Base-by-base conservation (phyloP, 2,797 vertebrate genomes). In the Anabacerthia variegaticeps region DNA sequence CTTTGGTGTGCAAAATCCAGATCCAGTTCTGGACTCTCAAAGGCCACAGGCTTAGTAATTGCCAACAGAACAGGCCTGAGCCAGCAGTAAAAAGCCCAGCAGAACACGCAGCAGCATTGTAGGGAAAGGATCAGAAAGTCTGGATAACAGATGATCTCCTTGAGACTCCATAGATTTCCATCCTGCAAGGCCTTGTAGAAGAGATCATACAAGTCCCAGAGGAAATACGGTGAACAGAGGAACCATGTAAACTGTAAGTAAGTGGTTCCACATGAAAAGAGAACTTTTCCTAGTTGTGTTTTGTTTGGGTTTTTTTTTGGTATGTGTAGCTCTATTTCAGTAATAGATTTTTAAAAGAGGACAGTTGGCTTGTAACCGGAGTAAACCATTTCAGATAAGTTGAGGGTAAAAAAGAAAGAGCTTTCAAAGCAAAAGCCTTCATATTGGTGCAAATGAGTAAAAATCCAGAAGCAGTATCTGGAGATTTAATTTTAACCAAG, bases 401-500 rank as follows among this genome's bases (percentile, higher is more conserved):
- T 71, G 44, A 81, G 39, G 37, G 51, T 62, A 80, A 88, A 74
- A 93, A 51, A 91, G 92, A 91, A 52, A 1, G 10, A 77, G 15
- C n/a, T 92, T 77, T 89, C 59, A 89, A 78, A 93, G 73, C 39
- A 80, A 88, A 96, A 96, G 56, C 58, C 39, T 92, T 92, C 10
- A 4, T 92, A 44, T 79, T 86, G 88, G 85, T 82, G 84, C 49
- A 86, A 82, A 89, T 95, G 75, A 82, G 79, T 89, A 86, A 95
- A 96, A 95, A 86, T 89, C 59, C 91, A 82, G 80, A 87, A 89
- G 76, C 54, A 62, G 65, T 95, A 88, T 85, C 74, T 91, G 55
- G 83, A 93, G 91, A 96, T 95, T 97, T 94, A 95, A 95, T 97
- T 96, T 97, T 94, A 94, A 85, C 89, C 55, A 86, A 95, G 95